Percentiles rank a stretch among this genome's conserved stretches.
Conservation (phyloP, 1,140 invertebrate genomes). For the Whitmania pigra region DNA sequence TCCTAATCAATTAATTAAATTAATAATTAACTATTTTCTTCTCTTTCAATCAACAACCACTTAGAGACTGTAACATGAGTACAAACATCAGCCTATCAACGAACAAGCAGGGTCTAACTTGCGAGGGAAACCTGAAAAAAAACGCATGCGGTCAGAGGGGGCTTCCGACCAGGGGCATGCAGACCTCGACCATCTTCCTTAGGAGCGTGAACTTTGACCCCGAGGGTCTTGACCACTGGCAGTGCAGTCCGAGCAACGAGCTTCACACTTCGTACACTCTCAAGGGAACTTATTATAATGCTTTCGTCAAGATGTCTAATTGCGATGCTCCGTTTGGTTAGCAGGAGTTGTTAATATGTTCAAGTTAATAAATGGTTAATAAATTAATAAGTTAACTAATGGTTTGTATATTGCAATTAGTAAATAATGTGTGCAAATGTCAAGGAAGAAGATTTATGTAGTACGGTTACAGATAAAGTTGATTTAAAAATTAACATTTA, state of each 20-base stretch:
- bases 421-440: no score
- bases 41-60: no score
- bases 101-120: slow-evolving; percentile 23
- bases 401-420: no score
- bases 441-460: no score
- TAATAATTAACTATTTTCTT: no score
- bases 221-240: slow-evolving; percentile 7
- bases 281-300: slow-evolving; percentile 24
- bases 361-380: no score
- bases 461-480: no score
- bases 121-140: slow-evolving; percentile 16
- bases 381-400: no score
- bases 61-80: slow-evolving; percentile 16
- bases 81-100: slow-evolving; percentile 16
- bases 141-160: slow-evolving; percentile 22
- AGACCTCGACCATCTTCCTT: slow-evolving; percentile 16
- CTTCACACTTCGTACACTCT: slow-evolving; percentile 20
- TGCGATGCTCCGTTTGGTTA: slow-evolving; percentile 14
- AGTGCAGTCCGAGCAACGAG: slow-evolving; percentile 1
- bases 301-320: slow-evolving; percentile 21
- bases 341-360: no score
- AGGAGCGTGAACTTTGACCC: slow-evolving; percentile 22
- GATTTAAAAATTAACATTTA: no score
- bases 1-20: no score
- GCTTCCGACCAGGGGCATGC: slow-evolving; percentile 14